Conservation (phyloP, 2,113 vertebrate species). For the Strigops habroptila region DNA sequence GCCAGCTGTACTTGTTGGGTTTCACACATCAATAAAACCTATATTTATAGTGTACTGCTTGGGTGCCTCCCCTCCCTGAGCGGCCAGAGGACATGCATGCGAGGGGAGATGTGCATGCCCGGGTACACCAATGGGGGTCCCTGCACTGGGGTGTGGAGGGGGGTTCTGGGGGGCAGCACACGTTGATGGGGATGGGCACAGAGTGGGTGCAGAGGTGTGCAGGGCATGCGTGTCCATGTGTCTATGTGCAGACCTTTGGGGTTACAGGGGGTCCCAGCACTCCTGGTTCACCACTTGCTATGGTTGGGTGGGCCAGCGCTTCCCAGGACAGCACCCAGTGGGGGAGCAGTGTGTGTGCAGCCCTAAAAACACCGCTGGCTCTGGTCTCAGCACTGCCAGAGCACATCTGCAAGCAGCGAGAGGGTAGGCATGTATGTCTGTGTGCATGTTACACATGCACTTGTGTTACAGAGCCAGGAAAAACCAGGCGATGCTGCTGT, state of each 20-base stretch:
- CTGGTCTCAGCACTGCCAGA: background rate
- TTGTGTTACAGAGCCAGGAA: background rate
- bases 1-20: slow-evolving; percentile 67
- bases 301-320: background rate
- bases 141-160: rapidly evolving
- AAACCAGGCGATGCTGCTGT: background rate
- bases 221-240: rapidly evolving
- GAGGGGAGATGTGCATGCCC: rapidly evolving
- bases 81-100: rapidly evolving
- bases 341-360: rapidly evolving
- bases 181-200: rapidly evolving
- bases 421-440: background rate
- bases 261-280: background rate
- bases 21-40: slow-evolving; percentile 81
- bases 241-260: background rate
- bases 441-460: rapidly evolving
- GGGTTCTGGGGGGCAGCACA: background rate
- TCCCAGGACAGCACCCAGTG: background rate
- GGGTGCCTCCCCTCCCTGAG: background rate
- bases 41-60: slow-evolving; percentile 74
- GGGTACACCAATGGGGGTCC: rapidly evolving
- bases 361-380: rapidly evolving
- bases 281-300: background rate
- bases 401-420: background rate
- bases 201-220: too few relatives aligned